Conservation (phyloP, 2,797 vertebrate genomes). For the Myotis findleyi region DNA sequence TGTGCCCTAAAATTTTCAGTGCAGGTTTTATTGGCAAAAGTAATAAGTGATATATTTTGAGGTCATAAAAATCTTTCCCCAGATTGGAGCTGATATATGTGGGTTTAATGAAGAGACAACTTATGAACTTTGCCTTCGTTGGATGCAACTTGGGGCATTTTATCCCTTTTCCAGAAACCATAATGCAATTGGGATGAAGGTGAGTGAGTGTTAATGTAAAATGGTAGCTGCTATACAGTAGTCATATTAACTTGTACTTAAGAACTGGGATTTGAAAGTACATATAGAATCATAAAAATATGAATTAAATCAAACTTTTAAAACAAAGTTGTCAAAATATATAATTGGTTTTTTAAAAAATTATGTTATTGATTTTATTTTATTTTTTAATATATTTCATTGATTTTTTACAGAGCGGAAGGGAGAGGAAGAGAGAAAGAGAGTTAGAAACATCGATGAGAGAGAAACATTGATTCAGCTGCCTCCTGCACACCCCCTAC, state of each 20-base stretch:
- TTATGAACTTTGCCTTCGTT: slow-evolving; percentile 93
- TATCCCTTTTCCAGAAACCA: slow-evolving; percentile 95
- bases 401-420: too few relatives aligned
- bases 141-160: slow-evolving; percentile 95
- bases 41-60: not conserved
- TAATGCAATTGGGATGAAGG: slow-evolving; percentile 88
- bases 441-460: too few relatives aligned
- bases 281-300: not conserved
- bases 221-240: not conserved
- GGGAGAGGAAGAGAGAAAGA: too few relatives aligned
- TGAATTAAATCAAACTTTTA: not conserved
- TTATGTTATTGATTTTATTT: not conserved
- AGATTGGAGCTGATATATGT: slow-evolving; percentile 93
- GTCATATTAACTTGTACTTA: not conserved
- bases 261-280: not conserved
- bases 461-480: too few relatives aligned
- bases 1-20: not conserved
- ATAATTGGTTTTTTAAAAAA: not conserved
- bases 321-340: not conserved
- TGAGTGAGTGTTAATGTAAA: slow-evolving; percentile 46
- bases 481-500: too few relatives aligned
- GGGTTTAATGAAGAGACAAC: slow-evolving; percentile 91
- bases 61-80: slow-evolving; percentile 79
- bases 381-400: too few relatives aligned
- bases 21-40: not conserved